Percentiles rank a stretch among this genome's conserved stretches.
Conservation (phyloP, 2,797 vertebrate genomes). For the Columba guinea region DNA sequence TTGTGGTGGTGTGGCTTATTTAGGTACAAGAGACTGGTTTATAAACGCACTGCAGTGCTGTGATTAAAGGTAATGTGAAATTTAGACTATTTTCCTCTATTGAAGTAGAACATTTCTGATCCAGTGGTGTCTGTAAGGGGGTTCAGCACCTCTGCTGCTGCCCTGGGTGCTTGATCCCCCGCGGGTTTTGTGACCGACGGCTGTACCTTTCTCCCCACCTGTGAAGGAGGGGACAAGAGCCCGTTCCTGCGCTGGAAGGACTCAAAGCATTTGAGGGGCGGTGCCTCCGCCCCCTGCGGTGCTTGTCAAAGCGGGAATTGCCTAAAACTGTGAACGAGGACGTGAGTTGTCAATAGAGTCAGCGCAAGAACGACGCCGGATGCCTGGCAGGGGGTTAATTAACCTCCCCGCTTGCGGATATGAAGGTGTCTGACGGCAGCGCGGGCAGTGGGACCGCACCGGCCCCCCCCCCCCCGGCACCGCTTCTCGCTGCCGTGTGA, state of each 20-base stretch:
- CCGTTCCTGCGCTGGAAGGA: too few relatives aligned
- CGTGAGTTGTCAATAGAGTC: background rate
- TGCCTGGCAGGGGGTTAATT: background rate
- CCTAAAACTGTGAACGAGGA: fast-evolving
- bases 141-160: background rate
- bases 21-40: background rate
- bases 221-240: background rate
- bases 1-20: fast-evolving
- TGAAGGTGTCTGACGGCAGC: background rate
- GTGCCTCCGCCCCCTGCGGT: background rate
- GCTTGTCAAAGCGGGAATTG: fast-evolving
- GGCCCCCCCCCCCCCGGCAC: background rate
- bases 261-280: fast-evolving
- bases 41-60: background rate
- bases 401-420: background rate
- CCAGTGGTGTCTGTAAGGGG: too few relatives aligned
- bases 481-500: background rate
- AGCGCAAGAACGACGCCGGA: background rate
- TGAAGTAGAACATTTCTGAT: too few relatives aligned
- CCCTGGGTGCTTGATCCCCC: background rate
- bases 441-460: too few relatives aligned
- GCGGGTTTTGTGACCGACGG: background rate
- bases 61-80: background rate
- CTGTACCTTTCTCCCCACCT: background rate
- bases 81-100: background rate